phyloP scores from a whole-genome alignment of 2,113 vertebrate species.

The Spheniscus mendiculus region DNA sequence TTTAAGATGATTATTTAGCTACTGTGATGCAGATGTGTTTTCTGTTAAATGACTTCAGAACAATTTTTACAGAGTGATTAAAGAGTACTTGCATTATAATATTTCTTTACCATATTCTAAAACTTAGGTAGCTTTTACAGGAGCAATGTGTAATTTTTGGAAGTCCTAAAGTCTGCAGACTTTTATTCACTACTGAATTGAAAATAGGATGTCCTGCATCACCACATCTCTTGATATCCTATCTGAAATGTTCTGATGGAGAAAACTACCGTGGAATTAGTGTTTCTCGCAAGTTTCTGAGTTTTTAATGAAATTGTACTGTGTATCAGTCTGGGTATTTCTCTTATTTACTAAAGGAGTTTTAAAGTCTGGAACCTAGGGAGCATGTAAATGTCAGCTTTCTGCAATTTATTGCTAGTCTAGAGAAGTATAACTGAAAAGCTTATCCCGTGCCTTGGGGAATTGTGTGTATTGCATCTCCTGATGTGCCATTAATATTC shows the following conservation, averaged over 20 bases:
- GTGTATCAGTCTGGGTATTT: not conserved
- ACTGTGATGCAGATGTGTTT: not conserved
- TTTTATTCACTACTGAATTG: not conserved
- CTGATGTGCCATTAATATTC: not conserved
- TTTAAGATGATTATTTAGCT: not conserved
- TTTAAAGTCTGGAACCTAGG: not conserved
- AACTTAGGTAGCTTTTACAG: not conserved
- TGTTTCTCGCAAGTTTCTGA: not conserved
- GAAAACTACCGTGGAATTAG: not conserved
- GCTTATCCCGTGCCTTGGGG: not conserved
- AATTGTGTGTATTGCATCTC: not conserved
- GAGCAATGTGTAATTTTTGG: not conserved
- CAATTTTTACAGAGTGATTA: not conserved
- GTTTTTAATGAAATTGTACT: not conserved
- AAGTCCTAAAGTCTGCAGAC: not conserved
- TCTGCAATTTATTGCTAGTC: not conserved
- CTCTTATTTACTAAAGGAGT: not conserved
- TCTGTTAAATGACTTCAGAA: not conserved
- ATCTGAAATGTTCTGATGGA: not conserved
- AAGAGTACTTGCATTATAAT: not conserved
- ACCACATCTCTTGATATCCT: not conserved
- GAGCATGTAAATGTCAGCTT: not conserved
- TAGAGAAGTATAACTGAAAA: not conserved
- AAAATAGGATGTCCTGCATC: not conserved
- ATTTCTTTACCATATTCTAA: not conserved